Percentiles rank a stretch among this genome's conserved stretches.
These are phyloP conservation scores for Setipinna tenuifilis DNA, from an alignment of 2,797 vertebrate species.

Conservation along the genomic window DNA sequence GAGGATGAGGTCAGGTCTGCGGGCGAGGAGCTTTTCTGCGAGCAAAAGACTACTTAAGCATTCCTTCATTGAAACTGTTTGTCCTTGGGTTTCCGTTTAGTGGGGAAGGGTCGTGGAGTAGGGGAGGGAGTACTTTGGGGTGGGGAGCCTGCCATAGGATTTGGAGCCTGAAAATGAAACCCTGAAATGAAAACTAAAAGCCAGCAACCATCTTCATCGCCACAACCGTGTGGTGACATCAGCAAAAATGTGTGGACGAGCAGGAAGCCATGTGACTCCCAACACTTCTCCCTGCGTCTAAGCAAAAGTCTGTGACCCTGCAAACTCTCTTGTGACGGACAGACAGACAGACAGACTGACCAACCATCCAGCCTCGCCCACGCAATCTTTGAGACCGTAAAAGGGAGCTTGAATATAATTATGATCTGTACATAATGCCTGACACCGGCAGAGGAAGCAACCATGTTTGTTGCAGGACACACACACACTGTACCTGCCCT, in stretches of 20 bases:
- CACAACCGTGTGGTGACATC: constrained; percentile 10
- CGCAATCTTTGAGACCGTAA: not conserved
- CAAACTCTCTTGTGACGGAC: not conserved
- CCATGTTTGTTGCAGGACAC: constrained; percentile 18
- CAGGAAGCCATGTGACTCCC: constrained; percentile 4
- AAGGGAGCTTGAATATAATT: not conserved
- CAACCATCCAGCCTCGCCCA: constrained; percentile 13
- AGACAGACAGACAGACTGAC: not conserved
- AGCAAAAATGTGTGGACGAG: constrained; percentile 7
- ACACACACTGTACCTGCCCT: not conserved
- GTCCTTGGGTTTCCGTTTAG: no score
- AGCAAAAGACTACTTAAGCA: not conserved
- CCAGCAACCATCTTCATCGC: not conserved
- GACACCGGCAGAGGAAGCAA: not conserved
- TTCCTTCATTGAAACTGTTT: constrained; percentile 24
- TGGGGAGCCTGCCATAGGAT: not conserved
- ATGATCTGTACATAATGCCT: constrained; percentile 20
- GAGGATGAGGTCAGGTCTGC: not conserved
- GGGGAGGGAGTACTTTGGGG: not conserved
- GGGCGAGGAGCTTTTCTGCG: not conserved
- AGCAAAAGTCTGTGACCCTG: not conserved
- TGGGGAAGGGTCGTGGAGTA: not conserved
- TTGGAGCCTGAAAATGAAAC: not conserved
- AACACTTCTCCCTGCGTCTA: not conserved
- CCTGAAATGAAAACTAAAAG: not conserved